Conservation (phyloP, 2,113 vertebrate species). For the Bambusicola thoracicus region DNA sequence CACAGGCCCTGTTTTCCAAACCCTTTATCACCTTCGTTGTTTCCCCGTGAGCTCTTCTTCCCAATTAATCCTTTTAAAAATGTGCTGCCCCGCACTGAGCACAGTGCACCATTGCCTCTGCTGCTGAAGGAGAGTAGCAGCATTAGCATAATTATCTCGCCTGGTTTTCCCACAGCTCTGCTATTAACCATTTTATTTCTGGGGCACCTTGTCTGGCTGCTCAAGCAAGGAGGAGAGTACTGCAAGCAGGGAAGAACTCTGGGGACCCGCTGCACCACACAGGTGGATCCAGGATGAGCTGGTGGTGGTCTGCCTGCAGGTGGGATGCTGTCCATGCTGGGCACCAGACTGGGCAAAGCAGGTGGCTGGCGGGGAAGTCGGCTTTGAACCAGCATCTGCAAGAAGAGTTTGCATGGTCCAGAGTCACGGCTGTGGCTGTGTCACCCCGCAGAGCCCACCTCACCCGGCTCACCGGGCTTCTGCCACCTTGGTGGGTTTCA, state of each 20-base stretch:
- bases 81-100: not conserved
- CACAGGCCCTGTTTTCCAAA: slow-evolving; percentile 38
- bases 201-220: not conserved
- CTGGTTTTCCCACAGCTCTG: not conserved
- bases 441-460: not conserved
- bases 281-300: not conserved
- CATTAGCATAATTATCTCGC: not conserved
- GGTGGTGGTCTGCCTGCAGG: not conserved
- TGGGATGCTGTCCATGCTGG: fast-evolving
- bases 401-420: not conserved
- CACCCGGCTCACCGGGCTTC: fast-evolving
- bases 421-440: fast-evolving
- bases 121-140: not conserved
- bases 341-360: not conserved
- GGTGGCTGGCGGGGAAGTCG: not conserved
- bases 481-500: not conserved
- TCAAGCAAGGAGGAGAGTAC: not conserved
- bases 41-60: not conserved
- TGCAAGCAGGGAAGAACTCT: not conserved
- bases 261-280: not conserved
- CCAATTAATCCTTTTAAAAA: not conserved
- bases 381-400: not conserved
- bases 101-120: not conserved
- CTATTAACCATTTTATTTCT: not conserved
- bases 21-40: not conserved